These are phyloP conservation scores for Microchrysa polita DNA, from an alignment of 2,888 invertebrate species.

Conservation along the genomic window DNA sequence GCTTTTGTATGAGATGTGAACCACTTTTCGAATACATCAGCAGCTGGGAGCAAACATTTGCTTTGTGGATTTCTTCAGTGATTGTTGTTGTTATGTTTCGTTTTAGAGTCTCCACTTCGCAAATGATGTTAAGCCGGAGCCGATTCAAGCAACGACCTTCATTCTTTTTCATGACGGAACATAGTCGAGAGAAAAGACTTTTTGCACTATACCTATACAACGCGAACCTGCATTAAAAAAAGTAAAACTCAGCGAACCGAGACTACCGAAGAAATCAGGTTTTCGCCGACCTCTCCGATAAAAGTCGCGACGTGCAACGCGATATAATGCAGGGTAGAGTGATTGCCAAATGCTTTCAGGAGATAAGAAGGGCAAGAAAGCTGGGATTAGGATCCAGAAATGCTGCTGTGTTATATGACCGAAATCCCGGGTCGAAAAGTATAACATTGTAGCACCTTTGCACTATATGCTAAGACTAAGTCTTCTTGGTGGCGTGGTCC, in stretches of 20 bases:
- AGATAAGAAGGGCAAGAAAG: too few relatives aligned
- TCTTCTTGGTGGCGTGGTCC: too few relatives aligned
- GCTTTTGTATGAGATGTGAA: neutral
- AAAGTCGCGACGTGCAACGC: neutral
- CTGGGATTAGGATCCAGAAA: too few relatives aligned
- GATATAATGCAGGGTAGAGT: neutral
- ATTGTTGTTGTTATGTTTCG: slow-evolving; percentile 13
- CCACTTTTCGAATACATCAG: slow-evolving; percentile 15
- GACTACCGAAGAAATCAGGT: neutral
- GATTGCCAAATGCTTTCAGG: too few relatives aligned
- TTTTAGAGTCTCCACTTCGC: slow-evolving; percentile 10
- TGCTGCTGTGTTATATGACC: too few relatives aligned
- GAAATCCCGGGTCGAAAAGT: too few relatives aligned
- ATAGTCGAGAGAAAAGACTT: slow-evolving; percentile 36
- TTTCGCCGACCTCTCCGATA: neutral
- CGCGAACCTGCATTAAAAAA: slow-evolving; percentile 15
- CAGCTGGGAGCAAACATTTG: slow-evolving; percentile 35
- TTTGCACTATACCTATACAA: slow-evolving; percentile 32
- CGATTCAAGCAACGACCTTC: slow-evolving; percentile 43
- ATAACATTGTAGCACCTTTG: too few relatives aligned
- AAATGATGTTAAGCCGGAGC: neutral
- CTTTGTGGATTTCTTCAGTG: slow-evolving; percentile 38
- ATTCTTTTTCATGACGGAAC: slow-evolving; percentile 41
- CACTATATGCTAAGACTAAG: too few relatives aligned
- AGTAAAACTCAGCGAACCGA: neutral